Percentiles rank a stretch among this genome's conserved stretches.
These are phyloP conservation scores for Uromys caudimaculatus DNA, from an alignment of 2,797 vertebrate genomes.

Conservation along the genomic window DNA sequence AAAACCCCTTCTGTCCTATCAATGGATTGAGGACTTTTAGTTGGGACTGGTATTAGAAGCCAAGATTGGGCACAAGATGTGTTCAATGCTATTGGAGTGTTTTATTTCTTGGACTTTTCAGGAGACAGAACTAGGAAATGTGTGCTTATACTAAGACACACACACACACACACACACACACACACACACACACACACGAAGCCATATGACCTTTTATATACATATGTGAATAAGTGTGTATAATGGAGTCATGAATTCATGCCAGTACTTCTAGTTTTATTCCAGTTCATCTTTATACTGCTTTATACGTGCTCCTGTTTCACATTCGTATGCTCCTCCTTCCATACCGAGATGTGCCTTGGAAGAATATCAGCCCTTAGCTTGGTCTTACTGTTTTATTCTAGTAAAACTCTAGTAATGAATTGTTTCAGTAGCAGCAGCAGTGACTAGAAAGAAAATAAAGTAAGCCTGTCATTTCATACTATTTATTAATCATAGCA, in stretches of 20 bases:
- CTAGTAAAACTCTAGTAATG: not conserved
- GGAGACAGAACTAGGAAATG: not conserved
- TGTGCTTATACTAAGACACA: not conserved
- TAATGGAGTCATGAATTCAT: not conserved
- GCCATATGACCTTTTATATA: not conserved
- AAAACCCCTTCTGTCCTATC: not conserved
- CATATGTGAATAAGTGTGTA: not conserved
- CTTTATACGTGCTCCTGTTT: not conserved
- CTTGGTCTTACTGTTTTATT: not conserved
- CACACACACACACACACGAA: not conserved
- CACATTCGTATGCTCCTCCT: not conserved
- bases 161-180: no score
- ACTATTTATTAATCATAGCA: conserved; percentile 43
- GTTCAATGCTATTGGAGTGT: not conserved
- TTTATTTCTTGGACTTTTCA: not conserved
- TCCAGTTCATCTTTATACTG: not conserved
- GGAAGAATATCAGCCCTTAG: not conserved
- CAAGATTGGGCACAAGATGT: not conserved
- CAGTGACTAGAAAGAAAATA: not conserved
- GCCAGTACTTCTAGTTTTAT: not conserved
- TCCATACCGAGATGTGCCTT: not conserved
- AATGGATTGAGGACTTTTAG: not conserved
- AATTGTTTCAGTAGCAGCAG: not conserved
- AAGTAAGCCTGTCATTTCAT: conserved; percentile 3
- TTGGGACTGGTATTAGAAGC: not conserved